These are phyloP conservation scores for Hirundichthys speculiger DNA, from an alignment of 2,113 vertebrate species.

Conservation along the genomic window DNA sequence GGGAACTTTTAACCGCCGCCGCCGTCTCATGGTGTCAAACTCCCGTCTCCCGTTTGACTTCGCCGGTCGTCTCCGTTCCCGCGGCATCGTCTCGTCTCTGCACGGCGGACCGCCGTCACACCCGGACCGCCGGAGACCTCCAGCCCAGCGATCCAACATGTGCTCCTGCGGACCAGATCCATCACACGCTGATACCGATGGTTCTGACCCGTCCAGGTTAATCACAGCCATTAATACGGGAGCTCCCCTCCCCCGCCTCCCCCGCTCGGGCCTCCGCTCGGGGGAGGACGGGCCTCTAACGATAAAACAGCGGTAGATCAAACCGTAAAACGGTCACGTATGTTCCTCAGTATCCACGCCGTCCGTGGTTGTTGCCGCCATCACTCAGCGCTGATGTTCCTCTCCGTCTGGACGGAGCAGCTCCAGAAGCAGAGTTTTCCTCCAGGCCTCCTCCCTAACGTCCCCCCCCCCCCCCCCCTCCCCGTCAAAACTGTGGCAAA, in stretches of 20 bases:
- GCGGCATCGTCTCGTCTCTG: slow-evolving; percentile 9
- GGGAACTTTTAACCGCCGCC: too few relatives aligned
- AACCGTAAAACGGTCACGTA: slow-evolving; percentile 61
- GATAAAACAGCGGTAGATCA: slow-evolving; percentile 60
- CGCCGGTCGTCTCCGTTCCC: slow-evolving; percentile 4
- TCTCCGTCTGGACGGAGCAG: slow-evolving; percentile 44
- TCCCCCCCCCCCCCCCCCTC: too few relatives aligned
- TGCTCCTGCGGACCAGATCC: slow-evolving; percentile 91
- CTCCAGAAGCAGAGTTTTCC: too few relatives aligned
- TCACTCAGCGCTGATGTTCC: slow-evolving; percentile 63
- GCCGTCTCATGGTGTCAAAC: too few relatives aligned
- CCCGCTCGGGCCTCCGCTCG: slow-evolving; percentile 48
- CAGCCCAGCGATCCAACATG: too few relatives aligned
- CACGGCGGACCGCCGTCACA: slow-evolving; percentile 4
- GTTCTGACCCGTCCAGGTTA: slow-evolving; percentile 97
- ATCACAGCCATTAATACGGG: slow-evolving; percentile 93
- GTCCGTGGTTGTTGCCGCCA: slow-evolving; percentile 61
- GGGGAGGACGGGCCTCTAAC: slow-evolving; percentile 59
- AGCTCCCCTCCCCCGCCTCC: slow-evolving; percentile 78
- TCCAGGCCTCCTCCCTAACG: too few relatives aligned
- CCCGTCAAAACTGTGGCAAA: too few relatives aligned
- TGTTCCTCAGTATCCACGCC: slow-evolving; percentile 47
- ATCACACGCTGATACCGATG: slow-evolving; percentile 95
- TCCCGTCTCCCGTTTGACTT: too few relatives aligned
- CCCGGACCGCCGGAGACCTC: neutral